Evolutionary conservation across 2,113 vertebrate genomes (phyloP), one percentile per base, ranked within the genome.

Genomic region (Forbesichthys agassizii): DNA sequence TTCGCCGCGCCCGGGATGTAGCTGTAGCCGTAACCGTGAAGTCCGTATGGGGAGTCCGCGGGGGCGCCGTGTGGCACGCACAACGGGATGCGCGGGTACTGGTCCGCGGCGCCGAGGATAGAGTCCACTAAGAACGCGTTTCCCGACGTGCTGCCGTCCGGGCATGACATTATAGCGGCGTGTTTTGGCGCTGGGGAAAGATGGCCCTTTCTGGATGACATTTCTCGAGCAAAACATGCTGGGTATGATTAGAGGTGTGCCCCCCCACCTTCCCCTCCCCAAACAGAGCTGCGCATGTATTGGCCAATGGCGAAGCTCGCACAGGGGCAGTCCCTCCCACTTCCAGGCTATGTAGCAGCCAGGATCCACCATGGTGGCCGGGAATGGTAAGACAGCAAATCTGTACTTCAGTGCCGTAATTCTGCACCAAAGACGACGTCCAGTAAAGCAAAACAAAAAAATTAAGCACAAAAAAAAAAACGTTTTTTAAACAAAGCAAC

Each of bases 211-310:
- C 96, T 97, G 96, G 97, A 96, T 98, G 98, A 98, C 96, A 99
- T 99, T 99, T 99, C 98, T 98, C 95, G 96, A 96, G 94, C 95
- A 99, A 98, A 99, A 98, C 97, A 99, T 97, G 95, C 94, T 96
- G 96, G 96, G 96, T 98, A 96, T 95, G 95, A 97, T 98, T 95
- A 96, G 96, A 95, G 92, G 96, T 95, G 94, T 94, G 95, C 95
- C 94, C 96, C 94, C 94, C 95, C 96, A 95, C 36, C 36, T 0
- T 0, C 36, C 36, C 7, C 3, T 1, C 36, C 36, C 36, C 7
- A 42, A 42, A 42, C 36, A 42, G 36, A 91, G 94, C 93, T 90
- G 86, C 86, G 89, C 86, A 89, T 86, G 83, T 91, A 95, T 93
- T 5, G 36, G 36, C 98, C 98, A 99, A 98, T 98, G 93, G 92